phyloP scores from a whole-genome alignment of 1,140 invertebrate genomes.

The Phortica variegata region DNA sequence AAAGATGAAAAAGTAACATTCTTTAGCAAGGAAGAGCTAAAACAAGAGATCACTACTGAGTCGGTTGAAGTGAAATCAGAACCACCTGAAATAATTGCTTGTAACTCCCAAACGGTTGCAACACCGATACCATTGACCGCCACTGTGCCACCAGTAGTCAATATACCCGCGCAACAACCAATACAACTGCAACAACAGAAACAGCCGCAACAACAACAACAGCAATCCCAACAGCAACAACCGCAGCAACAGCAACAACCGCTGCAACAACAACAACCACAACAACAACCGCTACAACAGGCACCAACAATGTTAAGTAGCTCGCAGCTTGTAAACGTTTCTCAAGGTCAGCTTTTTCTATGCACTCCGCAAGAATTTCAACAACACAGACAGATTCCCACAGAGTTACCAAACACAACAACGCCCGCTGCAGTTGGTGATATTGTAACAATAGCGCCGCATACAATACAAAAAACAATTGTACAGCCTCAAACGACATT shows the following conservation, averaged over 20 bases:
- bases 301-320: slow-evolving; percentile 8
- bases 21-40: slow-evolving; percentile 32
- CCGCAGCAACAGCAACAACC: slow-evolving; percentile 31
- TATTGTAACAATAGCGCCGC: slow-evolving; percentile 45
- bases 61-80: slow-evolving; percentile 10
- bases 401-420: no score
- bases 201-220: not conserved
- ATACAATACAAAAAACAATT: slow-evolving; percentile 29
- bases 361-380: no score
- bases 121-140: slow-evolving; percentile 10
- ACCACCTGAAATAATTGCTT: slow-evolving; percentile 10
- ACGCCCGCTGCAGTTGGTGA: slow-evolving; percentile 28
- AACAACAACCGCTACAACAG: slow-evolving; percentile 31
- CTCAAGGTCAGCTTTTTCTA: slow-evolving; percentile 18
- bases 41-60: slow-evolving; percentile 12
- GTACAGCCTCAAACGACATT: not conserved
- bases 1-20: slow-evolving; percentile 24
- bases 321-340: slow-evolving; percentile 28
- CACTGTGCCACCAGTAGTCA: slow-evolving; percentile 30
- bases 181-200: slow-evolving; percentile 23
- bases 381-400: no score
- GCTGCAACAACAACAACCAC: slow-evolving; percentile 28
- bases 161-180: slow-evolving; percentile 41
- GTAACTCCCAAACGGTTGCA: slow-evolving; percentile 5
- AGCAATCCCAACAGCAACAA: slow-evolving; percentile 16